These are phyloP conservation scores for Blennius ocellaris DNA, from an alignment of 2,113 vertebrate species.

Conservation along the genomic window DNA sequence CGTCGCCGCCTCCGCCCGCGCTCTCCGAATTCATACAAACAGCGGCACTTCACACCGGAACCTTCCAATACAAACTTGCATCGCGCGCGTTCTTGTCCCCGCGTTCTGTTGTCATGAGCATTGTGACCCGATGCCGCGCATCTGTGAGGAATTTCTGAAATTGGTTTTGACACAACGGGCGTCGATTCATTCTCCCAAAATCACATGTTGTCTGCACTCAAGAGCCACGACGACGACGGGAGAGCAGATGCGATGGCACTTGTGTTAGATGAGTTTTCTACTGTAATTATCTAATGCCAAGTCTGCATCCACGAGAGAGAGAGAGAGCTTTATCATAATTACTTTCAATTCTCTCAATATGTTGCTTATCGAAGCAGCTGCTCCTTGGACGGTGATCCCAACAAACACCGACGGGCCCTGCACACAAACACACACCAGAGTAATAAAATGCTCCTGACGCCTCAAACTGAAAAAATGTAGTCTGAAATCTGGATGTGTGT, in stretches of 20 bases:
- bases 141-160: not conserved
- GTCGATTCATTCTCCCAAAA: conserved; percentile 7
- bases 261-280: conserved; percentile 31
- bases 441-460: conserved; percentile 1
- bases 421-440: not conserved
- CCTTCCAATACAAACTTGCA: not conserved
- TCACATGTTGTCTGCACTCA: conserved; percentile 17
- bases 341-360: conserved; percentile 33
- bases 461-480: not conserved
- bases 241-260: conserved; percentile 39
- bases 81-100: conserved; percentile 8
- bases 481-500: not conserved
- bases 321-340: conserved; percentile 39
- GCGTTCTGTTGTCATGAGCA: not conserved
- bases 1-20: conserved; percentile 1
- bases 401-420: not conserved
- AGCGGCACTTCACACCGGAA: conserved; percentile 9
- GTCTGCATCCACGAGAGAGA: conserved; percentile 32
- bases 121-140: not conserved
- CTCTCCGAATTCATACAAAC: not conserved
- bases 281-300: conserved; percentile 38
- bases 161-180: too few species aligned
- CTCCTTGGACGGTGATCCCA: conserved; percentile 14
- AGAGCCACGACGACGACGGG: conserved; percentile 5
- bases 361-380: conserved; percentile 42